phyloP scores from a whole-genome alignment of 2,888 invertebrate species.

The Sericinus montela region DNA sequence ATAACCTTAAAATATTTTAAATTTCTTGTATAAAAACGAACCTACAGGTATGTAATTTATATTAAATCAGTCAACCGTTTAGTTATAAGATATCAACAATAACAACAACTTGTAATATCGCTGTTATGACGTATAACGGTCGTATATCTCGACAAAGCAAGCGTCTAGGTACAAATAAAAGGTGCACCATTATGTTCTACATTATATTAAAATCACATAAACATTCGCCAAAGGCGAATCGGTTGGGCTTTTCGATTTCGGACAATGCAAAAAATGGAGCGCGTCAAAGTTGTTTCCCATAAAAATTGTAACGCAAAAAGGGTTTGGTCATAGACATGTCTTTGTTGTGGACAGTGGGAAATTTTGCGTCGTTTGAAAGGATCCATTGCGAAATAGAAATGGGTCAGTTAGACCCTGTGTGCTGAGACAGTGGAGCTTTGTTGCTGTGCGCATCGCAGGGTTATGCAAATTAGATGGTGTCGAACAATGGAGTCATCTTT shows the following conservation, averaged over 20 bases:
- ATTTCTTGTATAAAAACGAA: too few species aligned
- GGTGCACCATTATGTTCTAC: constrained; percentile 44
- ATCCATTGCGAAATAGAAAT: constrained; percentile 50
- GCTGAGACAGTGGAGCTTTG: constrained; percentile 51
- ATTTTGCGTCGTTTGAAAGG: constrained; percentile 58
- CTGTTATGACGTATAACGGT: constrained; percentile 55
- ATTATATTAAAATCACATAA: constrained; percentile 64
- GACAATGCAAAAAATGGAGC: constrained; percentile 78
- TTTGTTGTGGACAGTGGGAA: constrained; percentile 74
- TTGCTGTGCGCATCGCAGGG: constrained; percentile 52
- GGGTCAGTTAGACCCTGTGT: constrained; percentile 63
- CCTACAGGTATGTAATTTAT: neutral
- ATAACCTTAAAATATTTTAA: too few species aligned
- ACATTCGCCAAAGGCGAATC: constrained; percentile 67
- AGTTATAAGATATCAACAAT: constrained; percentile 1
- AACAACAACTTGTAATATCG: neutral
- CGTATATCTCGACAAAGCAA: constrained; percentile 41
- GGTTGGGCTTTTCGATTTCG: constrained; percentile 49
- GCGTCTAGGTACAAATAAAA: constrained; percentile 38
- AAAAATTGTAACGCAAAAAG: constrained; percentile 67
- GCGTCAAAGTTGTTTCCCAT: constrained; percentile 69
- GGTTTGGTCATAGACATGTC: constrained; percentile 55
- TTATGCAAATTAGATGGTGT: constrained; percentile 61
- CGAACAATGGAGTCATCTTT: constrained; percentile 37
- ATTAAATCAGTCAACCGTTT: neutral